Base-by-base conservation (phyloP, 2,797 vertebrate genomes). In the Atherinosoma microstoma region DNA sequence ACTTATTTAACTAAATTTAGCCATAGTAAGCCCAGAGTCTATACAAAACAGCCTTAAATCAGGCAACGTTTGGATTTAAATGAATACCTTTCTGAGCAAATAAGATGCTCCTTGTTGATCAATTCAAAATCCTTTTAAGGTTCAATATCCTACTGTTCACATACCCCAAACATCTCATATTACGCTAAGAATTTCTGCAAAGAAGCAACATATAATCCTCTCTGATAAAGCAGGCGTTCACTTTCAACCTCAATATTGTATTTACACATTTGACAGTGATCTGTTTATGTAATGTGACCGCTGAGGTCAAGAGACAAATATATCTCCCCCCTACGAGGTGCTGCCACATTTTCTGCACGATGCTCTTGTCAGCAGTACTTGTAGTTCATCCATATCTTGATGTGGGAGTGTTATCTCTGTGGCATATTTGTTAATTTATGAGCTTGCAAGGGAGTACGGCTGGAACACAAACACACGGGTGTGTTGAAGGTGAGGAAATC, bases 401-500 rank as follows among this genome's bases (percentile, higher is more conserved):
- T 64, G 79, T 72, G 78, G 76, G 84, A 77, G 79, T 54, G 54
- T 78, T 65, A 78, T 80, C 70, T 80, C 65, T 29, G 53, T 13
- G 2, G 74, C 59, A 15, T 42, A 73, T 80, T 81, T 64, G 30
- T 58, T 77, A 64, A 90, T 87, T 87, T 83, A 82, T 84, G 22
- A 84, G 78, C 66, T 68, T 81, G 66, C 40, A 59, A 18, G 57
- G 72, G 76, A 80, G 63, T 22, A 18, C 12, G 0, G 16, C 76
- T 27, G 67, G 58, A 80, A 70, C 36, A 24, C 73, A 84, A 89
- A 89, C 81, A 82, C 71, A 64, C 56, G 36, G 75, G 80, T 69
- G 83, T 82, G 84, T 63, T 73, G 68, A 59, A 84, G 83, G 84
- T 83, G 78, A 90, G 87, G 84, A 90, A 90, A 89, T 88, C 86